phyloP scores from a whole-genome alignment of 2,888 invertebrate genomes.

The Drosophila meridiana region DNA sequence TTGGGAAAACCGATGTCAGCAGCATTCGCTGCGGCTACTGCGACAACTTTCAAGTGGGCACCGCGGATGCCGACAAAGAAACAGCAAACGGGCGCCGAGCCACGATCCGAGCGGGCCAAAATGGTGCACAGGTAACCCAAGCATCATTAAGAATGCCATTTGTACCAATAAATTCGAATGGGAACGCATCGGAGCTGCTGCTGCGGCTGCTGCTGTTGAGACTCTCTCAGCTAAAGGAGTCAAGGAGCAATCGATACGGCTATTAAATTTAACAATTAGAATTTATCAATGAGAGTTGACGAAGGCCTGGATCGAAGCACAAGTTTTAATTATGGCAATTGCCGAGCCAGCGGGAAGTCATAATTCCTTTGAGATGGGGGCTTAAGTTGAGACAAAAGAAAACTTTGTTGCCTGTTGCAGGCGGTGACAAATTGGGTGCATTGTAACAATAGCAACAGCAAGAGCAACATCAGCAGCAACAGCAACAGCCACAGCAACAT shows the following conservation, averaged over 20 bases:
- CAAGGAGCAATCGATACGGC: slow-evolving; percentile 80
- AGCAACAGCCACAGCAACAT: slow-evolving; percentile 8
- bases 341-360: slow-evolving; percentile 66
- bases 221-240: slow-evolving; percentile 11
- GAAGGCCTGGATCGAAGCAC: slow-evolving; percentile 28
- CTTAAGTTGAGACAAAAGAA: slow-evolving; percentile 20
- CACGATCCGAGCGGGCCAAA: slow-evolving; percentile 30
- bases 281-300: slow-evolving; percentile 78
- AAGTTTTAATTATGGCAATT: slow-evolving; percentile 68
- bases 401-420: slow-evolving; percentile 44
- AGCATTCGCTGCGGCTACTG: slow-evolving; percentile 46
- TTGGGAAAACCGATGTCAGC: slow-evolving; percentile 63
- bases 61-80: slow-evolving; percentile 71
- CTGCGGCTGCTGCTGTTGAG: slow-evolving; percentile 35
- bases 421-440: slow-evolving; percentile 76
- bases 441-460: slow-evolving; percentile 38
- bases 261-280: slow-evolving; percentile 84
- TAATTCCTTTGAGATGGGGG: slow-evolving; percentile 48
- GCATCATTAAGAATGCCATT: slow-evolving; percentile 83
- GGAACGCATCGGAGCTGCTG: slow-evolving; percentile 43
- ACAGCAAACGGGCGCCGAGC: slow-evolving; percentile 69
- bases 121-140: slow-evolving; percentile 51
- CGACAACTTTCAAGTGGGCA: slow-evolving; percentile 58
- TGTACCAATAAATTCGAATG: slow-evolving; percentile 84
- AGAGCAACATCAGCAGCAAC: slow-evolving; percentile 25